phyloP scores from a whole-genome alignment of 1,140 invertebrate species.

The Drepana arcuata region DNA sequence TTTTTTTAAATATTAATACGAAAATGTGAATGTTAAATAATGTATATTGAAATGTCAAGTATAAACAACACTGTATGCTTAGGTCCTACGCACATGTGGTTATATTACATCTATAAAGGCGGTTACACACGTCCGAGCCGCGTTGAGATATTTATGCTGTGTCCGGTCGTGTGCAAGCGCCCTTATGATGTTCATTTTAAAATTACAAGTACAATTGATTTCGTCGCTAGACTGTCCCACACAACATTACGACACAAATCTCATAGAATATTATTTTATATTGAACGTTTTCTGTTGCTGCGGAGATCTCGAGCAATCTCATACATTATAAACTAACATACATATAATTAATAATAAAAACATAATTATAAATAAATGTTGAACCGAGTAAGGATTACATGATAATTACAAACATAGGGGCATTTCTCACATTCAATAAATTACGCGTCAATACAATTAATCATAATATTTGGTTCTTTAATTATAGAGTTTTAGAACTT shows the following conservation, averaged over 20 bases:
- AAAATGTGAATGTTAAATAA: slow-evolving; percentile 15
- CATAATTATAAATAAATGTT: slow-evolving; percentile 46
- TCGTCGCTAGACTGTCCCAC: too few relatives aligned
- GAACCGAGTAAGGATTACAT: slow-evolving; percentile 25
- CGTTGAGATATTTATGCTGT: too few relatives aligned
- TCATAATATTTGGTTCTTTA: slow-evolving; percentile 67
- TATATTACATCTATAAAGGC: too few relatives aligned
- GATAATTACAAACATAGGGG: slow-evolving; percentile 17
- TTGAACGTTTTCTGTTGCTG: too few relatives aligned
- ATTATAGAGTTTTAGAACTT: slow-evolving; percentile 34
- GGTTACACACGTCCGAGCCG: too few relatives aligned
- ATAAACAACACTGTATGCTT: slow-evolving; percentile 30
- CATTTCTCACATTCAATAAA: slow-evolving; percentile 53
- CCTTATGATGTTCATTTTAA: too few relatives aligned
- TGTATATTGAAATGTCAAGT: slow-evolving; percentile 27
- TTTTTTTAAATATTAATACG: too few relatives aligned
- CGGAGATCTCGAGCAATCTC: not conserved
- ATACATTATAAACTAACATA: slow-evolving; percentile 7
- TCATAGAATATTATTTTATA: too few relatives aligned
- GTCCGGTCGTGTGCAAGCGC: too few relatives aligned
- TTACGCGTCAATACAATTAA: slow-evolving; percentile 57
- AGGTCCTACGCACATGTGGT: too few relatives aligned
- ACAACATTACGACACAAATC: too few relatives aligned
- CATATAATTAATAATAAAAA: slow-evolving; percentile 9
- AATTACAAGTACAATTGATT: too few relatives aligned